Evolutionary conservation across 2,888 invertebrate species (phyloP).

Genomic region (Phaonia tiefii): DNA sequence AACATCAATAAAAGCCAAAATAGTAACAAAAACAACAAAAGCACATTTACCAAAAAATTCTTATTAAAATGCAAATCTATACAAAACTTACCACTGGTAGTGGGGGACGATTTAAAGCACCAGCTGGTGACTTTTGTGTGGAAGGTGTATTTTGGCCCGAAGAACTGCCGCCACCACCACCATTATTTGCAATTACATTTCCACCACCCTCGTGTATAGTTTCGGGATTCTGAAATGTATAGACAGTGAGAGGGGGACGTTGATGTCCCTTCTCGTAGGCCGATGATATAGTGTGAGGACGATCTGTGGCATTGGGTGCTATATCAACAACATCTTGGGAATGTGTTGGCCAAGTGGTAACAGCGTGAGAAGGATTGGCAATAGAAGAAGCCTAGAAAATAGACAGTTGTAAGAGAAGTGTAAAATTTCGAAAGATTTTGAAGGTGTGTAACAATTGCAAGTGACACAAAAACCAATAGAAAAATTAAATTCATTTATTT

Average conservation of each 20-base stretch:
- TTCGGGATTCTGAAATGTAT: conserved; percentile 92
- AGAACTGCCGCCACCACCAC: conserved; percentile 56
- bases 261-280: conserved; percentile 93
- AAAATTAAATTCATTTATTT: conserved; percentile 55
- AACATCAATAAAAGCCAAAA: conserved; percentile 50
- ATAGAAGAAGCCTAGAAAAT: conserved; percentile 81
- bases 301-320: conserved; percentile 84
- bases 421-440: neutral
- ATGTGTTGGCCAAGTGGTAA: conserved; percentile 81
- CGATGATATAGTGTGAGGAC: conserved; percentile 96
- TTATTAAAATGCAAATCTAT: conserved; percentile 27
- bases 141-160: conserved; percentile 76
- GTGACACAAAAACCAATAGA: conserved; percentile 15
- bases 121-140: conserved; percentile 82
- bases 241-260: conserved; percentile 91
- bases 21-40: conserved; percentile 52
- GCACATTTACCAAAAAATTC: conserved; percentile 65
- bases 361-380: conserved; percentile 80
- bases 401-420: neutral
- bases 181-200: conserved; percentile 64
- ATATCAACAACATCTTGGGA: conserved; percentile 79
- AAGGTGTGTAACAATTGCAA: neutral
- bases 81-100: conserved; percentile 85
- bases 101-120: conserved; percentile 84
- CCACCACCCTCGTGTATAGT: conserved; percentile 78